Conservation (phyloP, 2,113 vertebrate genomes). For the Nannobrachium achirus region DNA sequence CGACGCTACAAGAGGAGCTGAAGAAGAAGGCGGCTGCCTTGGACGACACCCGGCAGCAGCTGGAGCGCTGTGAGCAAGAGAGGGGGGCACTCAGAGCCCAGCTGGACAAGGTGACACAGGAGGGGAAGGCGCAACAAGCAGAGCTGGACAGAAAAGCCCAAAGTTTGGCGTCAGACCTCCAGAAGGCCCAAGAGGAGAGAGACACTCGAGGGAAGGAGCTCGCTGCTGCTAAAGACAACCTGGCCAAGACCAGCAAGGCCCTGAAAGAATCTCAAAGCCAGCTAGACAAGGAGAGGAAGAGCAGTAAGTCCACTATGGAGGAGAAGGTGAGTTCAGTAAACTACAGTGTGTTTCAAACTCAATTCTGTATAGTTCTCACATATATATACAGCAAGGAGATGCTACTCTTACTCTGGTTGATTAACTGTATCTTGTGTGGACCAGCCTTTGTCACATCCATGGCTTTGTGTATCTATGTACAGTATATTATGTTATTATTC, state of each 20-base stretch:
- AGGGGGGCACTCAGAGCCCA: constrained; percentile 78
- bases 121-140: constrained; percentile 76
- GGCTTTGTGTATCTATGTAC: too few relatives aligned
- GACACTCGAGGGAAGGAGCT: constrained; percentile 85
- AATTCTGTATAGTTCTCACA: too few relatives aligned
- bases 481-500: background rate
- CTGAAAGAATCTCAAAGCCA: constrained; percentile 84
- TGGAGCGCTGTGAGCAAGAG: constrained; percentile 82
- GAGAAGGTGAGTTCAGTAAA: constrained; percentile 83
- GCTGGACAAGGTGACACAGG: constrained; percentile 83
- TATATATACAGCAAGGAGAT: too few relatives aligned
- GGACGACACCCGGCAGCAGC: constrained; percentile 79
- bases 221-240: constrained; percentile 78
- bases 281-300: constrained; percentile 88
- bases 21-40: constrained; percentile 85
- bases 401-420: background rate
- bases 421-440: too few relatives aligned
- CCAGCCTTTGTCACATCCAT: too few relatives aligned
- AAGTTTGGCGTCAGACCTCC: constrained; percentile 74
- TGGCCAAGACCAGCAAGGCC: constrained; percentile 81
- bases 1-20: constrained; percentile 82
- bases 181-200: constrained; percentile 82
- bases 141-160: constrained; percentile 83
- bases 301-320: constrained; percentile 78
- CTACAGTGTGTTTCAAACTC: background rate